These are phyloP conservation scores for Drosophila oshimai DNA, from an alignment of 1,140 invertebrate species.

Conservation along the genomic window DNA sequence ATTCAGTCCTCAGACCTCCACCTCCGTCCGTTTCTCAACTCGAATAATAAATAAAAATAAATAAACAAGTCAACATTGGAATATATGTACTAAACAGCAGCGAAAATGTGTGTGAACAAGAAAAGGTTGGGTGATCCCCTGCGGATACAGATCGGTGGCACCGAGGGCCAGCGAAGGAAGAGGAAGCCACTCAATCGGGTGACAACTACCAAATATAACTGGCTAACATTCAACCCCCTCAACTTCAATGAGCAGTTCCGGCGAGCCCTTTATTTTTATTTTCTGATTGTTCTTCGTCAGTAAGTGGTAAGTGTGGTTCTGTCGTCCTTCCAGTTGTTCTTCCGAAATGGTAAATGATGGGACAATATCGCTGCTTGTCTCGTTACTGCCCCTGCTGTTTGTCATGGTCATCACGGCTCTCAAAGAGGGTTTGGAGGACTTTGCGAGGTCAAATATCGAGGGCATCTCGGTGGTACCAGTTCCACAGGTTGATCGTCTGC, in stretches of 20 bases:
- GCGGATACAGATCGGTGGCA: constrained; percentile 38
- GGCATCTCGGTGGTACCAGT: no score
- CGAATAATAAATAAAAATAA: background rate
- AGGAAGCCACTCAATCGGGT: constrained; percentile 84
- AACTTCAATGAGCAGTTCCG: constrained; percentile 93
- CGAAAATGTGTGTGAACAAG: background rate
- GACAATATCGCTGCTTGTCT: constrained; percentile 89
- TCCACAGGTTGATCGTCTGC: no score
- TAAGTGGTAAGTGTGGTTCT: constrained; percentile 83
- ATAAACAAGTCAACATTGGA: no score
- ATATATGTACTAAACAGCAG: background rate
- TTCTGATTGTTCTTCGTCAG: constrained; percentile 88
- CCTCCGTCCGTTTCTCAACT: background rate
- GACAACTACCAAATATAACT: constrained; percentile 88
- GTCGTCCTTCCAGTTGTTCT: no score
- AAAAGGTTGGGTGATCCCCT: constrained; percentile 4
- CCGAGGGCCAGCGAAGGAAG: background rate
- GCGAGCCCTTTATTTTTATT: constrained; percentile 93
- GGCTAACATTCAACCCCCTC: constrained; percentile 90
- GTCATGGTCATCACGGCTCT: constrained; percentile 90
- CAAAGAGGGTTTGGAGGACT: constrained; percentile 93
- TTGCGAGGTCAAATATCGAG: constrained; percentile 88
- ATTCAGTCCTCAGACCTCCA: constrained; percentile 51
- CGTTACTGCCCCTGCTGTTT: constrained; percentile 89
- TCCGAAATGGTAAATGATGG: constrained; percentile 82